Evolutionary conservation across 2,888 invertebrate genomes (phyloP).

Genomic region (Epinotia brunnichana): DNA sequence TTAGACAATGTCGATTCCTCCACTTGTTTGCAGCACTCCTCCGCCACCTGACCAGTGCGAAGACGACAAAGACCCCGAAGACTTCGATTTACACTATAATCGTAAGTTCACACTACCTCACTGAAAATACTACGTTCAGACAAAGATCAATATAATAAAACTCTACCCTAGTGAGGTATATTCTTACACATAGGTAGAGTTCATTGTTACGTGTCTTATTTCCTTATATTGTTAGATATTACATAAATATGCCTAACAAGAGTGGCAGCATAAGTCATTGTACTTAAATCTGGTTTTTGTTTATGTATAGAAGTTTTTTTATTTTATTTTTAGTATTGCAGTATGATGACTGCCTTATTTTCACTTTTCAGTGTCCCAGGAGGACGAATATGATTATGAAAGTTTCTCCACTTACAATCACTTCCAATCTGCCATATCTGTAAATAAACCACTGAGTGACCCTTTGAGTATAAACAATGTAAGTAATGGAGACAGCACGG

Average conservation of each 20-base stretch:
- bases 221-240: conserved; percentile 13
- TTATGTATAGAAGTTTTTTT: background rate
- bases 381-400: conserved; percentile 72
- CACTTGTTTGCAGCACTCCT: conserved; percentile 86
- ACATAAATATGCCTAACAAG: background rate
- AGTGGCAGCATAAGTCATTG: background rate
- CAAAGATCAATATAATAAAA: conserved; percentile 1
- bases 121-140: conserved; percentile 9
- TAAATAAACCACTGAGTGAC: conserved; percentile 37
- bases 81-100: conserved; percentile 75
- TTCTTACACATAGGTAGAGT: conserved; percentile 15
- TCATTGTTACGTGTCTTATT: conserved; percentile 31
- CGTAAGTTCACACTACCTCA: conserved; percentile 62
- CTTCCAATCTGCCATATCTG: conserved; percentile 55
- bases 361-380: conserved; percentile 72
- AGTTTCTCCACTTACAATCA: conserved; percentile 65
- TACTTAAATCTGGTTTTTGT: background rate
- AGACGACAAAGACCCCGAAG: conserved; percentile 84
- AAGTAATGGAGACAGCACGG: conserved; percentile 16
- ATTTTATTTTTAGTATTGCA: background rate
- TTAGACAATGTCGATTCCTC: conserved; percentile 85
- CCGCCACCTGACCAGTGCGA: conserved; percentile 87
- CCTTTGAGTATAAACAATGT: conserved; percentile 30
- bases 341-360: conserved; percentile 43
- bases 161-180: background rate